phyloP scores from a whole-genome alignment of 2,888 invertebrate genomes.

The Allygus modestus region DNA sequence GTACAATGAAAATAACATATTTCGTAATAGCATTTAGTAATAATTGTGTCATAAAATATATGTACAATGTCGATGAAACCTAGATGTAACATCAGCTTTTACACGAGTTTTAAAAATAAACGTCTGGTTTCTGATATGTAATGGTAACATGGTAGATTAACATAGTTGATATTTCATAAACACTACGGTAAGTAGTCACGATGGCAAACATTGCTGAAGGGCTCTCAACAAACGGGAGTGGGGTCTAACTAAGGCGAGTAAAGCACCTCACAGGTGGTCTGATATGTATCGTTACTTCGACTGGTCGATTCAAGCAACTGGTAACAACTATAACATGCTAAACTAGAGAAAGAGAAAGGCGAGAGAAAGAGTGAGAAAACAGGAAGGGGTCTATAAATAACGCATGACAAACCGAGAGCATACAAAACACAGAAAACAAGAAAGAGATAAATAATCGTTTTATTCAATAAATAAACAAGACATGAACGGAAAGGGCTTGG shows the following conservation, averaged over 20 bases:
- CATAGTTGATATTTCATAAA: conserved; percentile 35
- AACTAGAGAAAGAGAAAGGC: conserved; percentile 41
- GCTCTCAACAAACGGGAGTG: conserved; percentile 10
- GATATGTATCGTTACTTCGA: conserved; percentile 52
- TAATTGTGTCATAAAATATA: conserved; percentile 63
- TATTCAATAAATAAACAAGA: conserved; percentile 55
- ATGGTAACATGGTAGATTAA: conserved; percentile 49
- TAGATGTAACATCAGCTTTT: conserved; percentile 55
- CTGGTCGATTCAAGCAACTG: conserved; percentile 33
- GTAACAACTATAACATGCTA: conserved; percentile 49
- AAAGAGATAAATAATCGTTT: conserved; percentile 57
- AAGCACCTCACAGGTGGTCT: conserved; percentile 49
- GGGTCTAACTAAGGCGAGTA: conserved; percentile 45
- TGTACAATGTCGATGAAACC: conserved; percentile 55
- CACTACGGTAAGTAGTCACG: conserved; percentile 33
- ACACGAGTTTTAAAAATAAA: conserved; percentile 59
- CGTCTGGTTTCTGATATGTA: conserved; percentile 43
- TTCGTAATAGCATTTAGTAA: conserved; percentile 67
- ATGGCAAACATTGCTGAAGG: conserved; percentile 43
- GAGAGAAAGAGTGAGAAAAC: conserved; percentile 19
- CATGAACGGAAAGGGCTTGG: background rate
- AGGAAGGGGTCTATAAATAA: conserved; percentile 45
- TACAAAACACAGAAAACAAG: conserved; percentile 49
- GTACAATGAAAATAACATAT: conserved; percentile 69
- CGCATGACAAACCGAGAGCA: conserved; percentile 44